A percentile compares a stretch with the other conserved stretches of the same genome.
Conservation (phyloP, 2,797 vertebrate species). For the Adrianichthys oophorus region DNA sequence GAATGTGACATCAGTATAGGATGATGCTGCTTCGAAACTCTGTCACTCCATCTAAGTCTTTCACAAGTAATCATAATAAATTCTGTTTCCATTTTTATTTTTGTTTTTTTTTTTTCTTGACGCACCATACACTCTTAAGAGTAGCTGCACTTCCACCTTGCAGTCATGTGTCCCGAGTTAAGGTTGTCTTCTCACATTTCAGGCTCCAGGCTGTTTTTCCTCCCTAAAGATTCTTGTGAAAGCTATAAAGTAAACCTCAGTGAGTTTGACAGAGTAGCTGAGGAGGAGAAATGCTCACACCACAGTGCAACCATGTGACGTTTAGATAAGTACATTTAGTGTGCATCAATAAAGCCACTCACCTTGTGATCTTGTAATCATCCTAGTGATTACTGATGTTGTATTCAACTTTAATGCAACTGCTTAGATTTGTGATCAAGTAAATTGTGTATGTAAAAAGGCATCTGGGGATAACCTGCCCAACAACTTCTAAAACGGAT, state of each 20-base stretch:
- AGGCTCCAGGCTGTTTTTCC: conserved; percentile 35
- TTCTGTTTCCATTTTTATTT: no score
- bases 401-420: conserved; percentile 30
- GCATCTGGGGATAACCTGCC: conserved; percentile 24
- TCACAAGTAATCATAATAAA: conserved; percentile 38
- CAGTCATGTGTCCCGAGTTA: conserved; percentile 16
- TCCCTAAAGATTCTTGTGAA: conserved; percentile 19
- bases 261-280: conserved; percentile 45
- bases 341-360: conserved; percentile 32
- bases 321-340: conserved; percentile 30
- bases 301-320: conserved; percentile 39
- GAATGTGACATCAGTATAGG: conserved; percentile 72
- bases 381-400: conserved; percentile 24
- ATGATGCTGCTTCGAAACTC: conserved; percentile 68
- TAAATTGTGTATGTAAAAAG: conserved; percentile 35
- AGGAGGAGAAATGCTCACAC: conserved; percentile 49
- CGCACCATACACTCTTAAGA: conserved; percentile 30
- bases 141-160: conserved; percentile 27
- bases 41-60: conserved; percentile 53
- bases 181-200: conserved; percentile 2
- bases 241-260: conserved; percentile 49
- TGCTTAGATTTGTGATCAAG: conserved; percentile 36
- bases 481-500: conserved; percentile 40
- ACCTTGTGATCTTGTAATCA: conserved; percentile 24
- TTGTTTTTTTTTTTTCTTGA: conserved; percentile 44